Evolutionary conservation across 1,140 invertebrate species (phyloP).

Genomic region (Lepidurus packardi): DNA sequence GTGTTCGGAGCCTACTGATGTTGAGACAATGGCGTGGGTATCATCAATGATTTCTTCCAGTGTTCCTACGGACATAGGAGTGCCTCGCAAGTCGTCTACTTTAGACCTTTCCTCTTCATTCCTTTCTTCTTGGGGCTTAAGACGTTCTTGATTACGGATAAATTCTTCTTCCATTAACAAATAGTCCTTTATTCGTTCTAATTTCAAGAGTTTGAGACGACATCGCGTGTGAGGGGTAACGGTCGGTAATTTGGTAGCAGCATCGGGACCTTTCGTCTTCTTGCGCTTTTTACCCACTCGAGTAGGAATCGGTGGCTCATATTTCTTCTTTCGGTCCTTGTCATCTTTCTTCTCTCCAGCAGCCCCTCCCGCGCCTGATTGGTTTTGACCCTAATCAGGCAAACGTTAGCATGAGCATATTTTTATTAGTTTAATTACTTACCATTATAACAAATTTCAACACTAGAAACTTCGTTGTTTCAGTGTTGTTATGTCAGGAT

Average conservation of each 20-base stretch:
- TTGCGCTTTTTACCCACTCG: conserved; percentile 98
- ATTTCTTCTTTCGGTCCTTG: conserved; percentile 98
- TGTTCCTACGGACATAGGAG: conserved; percentile 99
- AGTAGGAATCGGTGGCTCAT: conserved; percentile 97
- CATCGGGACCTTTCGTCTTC: conserved; percentile 93
- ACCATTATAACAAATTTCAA: conserved; percentile 22
- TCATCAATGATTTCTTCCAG: conserved; percentile 99
- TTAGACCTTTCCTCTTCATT: conserved; percentile 60
- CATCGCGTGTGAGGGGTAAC: conserved; percentile 96
- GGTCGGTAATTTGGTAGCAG: conserved; percentile 92
- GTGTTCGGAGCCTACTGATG: conserved; percentile 98
- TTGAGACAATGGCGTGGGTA: conserved; percentile 99
- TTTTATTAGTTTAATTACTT: neutral
- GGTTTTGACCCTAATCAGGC: conserved; percentile 77
- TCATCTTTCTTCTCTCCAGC: conserved; percentile 92
- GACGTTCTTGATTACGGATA: conserved; percentile 93
- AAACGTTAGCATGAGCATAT: neutral
- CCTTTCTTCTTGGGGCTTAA: conserved; percentile 95
- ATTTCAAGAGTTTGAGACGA: conserved; percentile 86
- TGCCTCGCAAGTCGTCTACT: conserved; percentile 96
- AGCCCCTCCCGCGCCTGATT: conserved; percentile 70
- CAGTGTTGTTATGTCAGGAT: too few species aligned
- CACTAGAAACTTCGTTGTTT: too few species aligned
- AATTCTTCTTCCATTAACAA: conserved; percentile 99
- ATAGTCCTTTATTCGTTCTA: conserved; percentile 98